These are phyloP conservation scores for Serinus canaria DNA, from an alignment of 2,113 vertebrate species.

Conservation along the genomic window DNA sequence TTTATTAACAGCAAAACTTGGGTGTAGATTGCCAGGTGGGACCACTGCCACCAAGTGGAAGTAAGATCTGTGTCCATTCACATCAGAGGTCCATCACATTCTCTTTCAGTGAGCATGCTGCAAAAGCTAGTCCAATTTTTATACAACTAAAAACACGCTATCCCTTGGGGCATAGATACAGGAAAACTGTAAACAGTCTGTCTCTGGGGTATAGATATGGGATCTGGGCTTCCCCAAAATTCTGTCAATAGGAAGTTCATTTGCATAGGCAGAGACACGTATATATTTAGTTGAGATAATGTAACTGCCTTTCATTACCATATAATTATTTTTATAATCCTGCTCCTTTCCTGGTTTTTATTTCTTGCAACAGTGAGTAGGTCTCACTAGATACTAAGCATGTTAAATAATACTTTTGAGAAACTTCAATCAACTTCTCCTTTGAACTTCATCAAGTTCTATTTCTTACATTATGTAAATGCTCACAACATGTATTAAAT, in stretches of 20 bases:
- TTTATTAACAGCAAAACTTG: not conserved
- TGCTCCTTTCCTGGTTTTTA: not conserved
- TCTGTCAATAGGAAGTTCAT: not conserved
- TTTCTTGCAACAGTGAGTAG: not conserved
- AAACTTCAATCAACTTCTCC: not conserved
- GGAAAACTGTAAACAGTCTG: not conserved
- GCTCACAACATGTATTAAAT: not conserved
- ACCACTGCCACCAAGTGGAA: slow-evolving; percentile 31
- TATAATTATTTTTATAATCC: not conserved
- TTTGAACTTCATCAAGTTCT: not conserved
- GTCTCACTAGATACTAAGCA: not conserved
- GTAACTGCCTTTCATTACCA: not conserved
- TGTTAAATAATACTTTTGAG: not conserved
- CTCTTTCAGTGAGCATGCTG: not conserved
- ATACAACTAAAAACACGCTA: not conserved
- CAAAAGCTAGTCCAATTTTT: not conserved
- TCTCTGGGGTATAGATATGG: not conserved
- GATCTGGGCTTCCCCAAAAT: not conserved
- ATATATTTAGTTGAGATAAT: not conserved
- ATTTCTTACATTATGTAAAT: not conserved
- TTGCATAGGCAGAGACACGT: not conserved
- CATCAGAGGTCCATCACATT: not conserved
- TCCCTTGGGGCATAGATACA: not conserved
- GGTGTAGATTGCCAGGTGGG: not conserved
- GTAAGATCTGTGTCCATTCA: not conserved